phyloP scores from a whole-genome alignment of 2,888 invertebrate genomes.

The Gymnoscelis rufifasciata region DNA sequence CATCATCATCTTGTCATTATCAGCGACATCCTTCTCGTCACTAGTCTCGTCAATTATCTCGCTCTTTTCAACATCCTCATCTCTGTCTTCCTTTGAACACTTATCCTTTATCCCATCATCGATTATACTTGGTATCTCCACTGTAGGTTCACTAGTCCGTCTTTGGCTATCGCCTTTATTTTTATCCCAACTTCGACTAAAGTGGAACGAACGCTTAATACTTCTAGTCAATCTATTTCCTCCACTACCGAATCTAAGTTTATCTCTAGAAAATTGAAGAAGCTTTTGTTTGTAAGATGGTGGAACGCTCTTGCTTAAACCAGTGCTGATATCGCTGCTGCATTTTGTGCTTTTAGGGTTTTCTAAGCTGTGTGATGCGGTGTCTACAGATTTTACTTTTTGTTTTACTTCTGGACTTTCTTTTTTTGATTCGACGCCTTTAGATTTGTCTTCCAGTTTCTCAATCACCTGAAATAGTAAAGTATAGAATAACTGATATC shows the following conservation, averaged over 20 bases:
- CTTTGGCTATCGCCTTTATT: slow-evolving; percentile 60
- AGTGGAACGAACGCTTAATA: slow-evolving; percentile 71
- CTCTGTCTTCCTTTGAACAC: slow-evolving; percentile 64
- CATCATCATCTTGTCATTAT: slow-evolving; percentile 57
- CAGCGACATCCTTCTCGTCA: slow-evolving; percentile 63
- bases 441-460: slow-evolving; percentile 5
- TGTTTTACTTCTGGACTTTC: slow-evolving; percentile 41
- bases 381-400: slow-evolving; percentile 56
- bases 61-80: slow-evolving; percentile 64
- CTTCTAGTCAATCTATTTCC: slow-evolving; percentile 70
- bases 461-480: neutral
- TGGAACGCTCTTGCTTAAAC: slow-evolving; percentile 72
- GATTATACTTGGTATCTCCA: slow-evolving; percentile 52
- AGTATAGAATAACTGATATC: too few species aligned
- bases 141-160: slow-evolving; percentile 67
- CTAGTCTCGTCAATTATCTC: slow-evolving; percentile 65
- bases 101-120: slow-evolving; percentile 45
- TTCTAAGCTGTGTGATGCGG: slow-evolving; percentile 69
- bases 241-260: slow-evolving; percentile 68
- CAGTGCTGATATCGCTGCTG: slow-evolving; percentile 62
- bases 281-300: slow-evolving; percentile 75
- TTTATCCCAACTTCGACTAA: slow-evolving; percentile 71
- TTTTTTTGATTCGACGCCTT: slow-evolving; percentile 3
- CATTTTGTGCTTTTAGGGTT: slow-evolving; percentile 68
- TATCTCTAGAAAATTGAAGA: slow-evolving; percentile 71